Base-by-base conservation (phyloP, 2,113 vertebrate species). In the Brienomyrus longianalis region DNA sequence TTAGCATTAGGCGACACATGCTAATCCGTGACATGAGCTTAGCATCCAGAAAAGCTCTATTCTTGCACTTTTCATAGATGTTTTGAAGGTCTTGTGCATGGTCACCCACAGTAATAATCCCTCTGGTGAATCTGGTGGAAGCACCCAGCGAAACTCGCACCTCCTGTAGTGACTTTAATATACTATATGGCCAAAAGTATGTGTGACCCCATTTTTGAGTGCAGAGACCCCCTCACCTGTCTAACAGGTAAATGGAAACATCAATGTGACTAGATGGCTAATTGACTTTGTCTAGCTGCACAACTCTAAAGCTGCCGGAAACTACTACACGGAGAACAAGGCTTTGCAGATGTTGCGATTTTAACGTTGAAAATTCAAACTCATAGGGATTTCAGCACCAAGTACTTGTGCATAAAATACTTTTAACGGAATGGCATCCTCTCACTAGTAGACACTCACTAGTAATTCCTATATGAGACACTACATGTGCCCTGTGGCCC, bases 21-120 rank as follows among this genome's bases (percentile, higher is more conserved):
- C 23, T 88, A 88, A 88, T 88, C 86, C 13, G 1, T 52, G 52
- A 88, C 86, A 87, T 56, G 2, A 87, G 86, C 86, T 87, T 54
- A 87, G 52, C n/a, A 21, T 27, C 10, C 62, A 31, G 62, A 70
- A 4, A 39, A 39, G 5, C 43, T 45, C 43, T 45, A 45, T 45
- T 45, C 43, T 45, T 45, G 43, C 43, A 45, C 43, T 45, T 45
- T 45, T 45, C 3, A 45, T 45, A 45, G 43, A 45, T 45, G 43
- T 45, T 45, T 45, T 45, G 43, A 45, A 45, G 43, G 43, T 5
- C 43, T 45, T 45, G 43, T 45, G 43, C 43, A 45, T 45, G 43
- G 43, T 45, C 43, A 45, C 43, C 43, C 5, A 45, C 43, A 45
- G 43, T 45, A 45, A 45, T 4, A 45, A 45, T 3, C 43, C 43